phyloP scores from a whole-genome alignment of 2,888 invertebrate species.

The Hypomecis atomaria region DNA sequence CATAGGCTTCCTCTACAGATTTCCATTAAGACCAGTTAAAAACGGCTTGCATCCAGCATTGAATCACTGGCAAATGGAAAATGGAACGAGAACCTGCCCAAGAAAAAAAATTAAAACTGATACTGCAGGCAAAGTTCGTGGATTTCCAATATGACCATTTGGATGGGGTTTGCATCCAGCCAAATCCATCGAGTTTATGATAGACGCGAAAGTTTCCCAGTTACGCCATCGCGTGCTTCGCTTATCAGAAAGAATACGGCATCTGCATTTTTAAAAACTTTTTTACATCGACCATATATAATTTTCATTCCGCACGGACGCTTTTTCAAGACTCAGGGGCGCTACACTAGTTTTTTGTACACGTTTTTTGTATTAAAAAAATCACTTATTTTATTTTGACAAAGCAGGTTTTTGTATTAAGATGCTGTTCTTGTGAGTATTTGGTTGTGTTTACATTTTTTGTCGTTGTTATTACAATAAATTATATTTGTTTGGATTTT shows the following conservation, averaged over 20 bases:
- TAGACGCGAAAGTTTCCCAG: constrained; percentile 6
- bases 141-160: no score
- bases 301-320: constrained; percentile 42
- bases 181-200: not conserved
- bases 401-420: constrained; percentile 8
- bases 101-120: no score
- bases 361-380: constrained; percentile 14
- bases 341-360: constrained; percentile 34
- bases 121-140: no score
- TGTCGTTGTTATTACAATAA: no score
- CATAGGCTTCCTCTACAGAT: no score
- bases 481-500: no score
- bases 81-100: no score
- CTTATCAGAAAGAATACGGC: constrained; percentile 42
- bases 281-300: constrained; percentile 40
- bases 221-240: constrained; percentile 40
- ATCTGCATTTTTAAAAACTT: constrained; percentile 42
- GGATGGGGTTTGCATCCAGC: not conserved
- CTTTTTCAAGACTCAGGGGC: constrained; percentile 43
- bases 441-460: no score
- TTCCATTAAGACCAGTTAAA: no score
- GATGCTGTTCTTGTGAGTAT: no score
- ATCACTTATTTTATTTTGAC: constrained; percentile 19
- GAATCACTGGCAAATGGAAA: no score
- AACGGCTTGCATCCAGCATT: no score